A percentile compares a stretch with the other conserved stretches of the same genome.
These are phyloP conservation scores for Herminia tarsipennalis DNA, from an alignment of 2,888 invertebrate species.

Conservation along the genomic window DNA sequence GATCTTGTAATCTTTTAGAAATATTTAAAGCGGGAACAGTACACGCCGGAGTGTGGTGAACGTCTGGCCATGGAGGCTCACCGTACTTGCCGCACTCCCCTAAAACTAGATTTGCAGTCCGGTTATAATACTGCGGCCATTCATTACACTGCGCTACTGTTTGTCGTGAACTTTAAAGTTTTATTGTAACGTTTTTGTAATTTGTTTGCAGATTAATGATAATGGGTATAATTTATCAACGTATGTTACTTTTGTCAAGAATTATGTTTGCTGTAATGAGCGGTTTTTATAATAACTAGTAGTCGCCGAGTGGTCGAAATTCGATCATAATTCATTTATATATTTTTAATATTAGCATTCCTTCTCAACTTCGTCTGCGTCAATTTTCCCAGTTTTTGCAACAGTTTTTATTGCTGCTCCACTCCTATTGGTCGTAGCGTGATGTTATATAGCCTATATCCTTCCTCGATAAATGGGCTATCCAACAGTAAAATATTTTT, in stretches of 20 bases:
- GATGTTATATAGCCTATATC: too few relatives aligned
- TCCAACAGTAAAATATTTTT: too few relatives aligned
- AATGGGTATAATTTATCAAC: constrained; percentile 52
- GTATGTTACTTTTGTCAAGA: constrained; percentile 28
- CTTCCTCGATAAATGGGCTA: too few relatives aligned
- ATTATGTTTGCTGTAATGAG: constrained; percentile 5
- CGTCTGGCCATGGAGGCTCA: constrained; percentile 85
- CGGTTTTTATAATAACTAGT: too few relatives aligned
- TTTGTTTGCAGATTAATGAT: constrained; percentile 57
- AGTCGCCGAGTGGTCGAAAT: too few relatives aligned
- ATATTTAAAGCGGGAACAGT: constrained; percentile 57
- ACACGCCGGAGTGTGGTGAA: constrained; percentile 82
- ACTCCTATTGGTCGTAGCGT: too few relatives aligned
- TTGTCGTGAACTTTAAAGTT: constrained; percentile 70
- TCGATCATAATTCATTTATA: too few relatives aligned
- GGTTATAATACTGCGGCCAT: constrained; percentile 80
- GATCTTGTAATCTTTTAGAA: constrained; percentile 48
- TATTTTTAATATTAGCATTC: too few relatives aligned
- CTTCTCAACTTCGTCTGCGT: too few relatives aligned
- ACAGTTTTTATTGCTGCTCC: too few relatives aligned
- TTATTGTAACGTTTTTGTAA: constrained; percentile 56
- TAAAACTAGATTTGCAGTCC: constrained; percentile 83
- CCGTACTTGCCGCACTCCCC: constrained; percentile 84
- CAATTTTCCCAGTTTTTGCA: too few relatives aligned
- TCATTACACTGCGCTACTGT: constrained; percentile 80